Conservation (phyloP, 2,888 invertebrate genomes). For the Mythimna albipuncta region DNA sequence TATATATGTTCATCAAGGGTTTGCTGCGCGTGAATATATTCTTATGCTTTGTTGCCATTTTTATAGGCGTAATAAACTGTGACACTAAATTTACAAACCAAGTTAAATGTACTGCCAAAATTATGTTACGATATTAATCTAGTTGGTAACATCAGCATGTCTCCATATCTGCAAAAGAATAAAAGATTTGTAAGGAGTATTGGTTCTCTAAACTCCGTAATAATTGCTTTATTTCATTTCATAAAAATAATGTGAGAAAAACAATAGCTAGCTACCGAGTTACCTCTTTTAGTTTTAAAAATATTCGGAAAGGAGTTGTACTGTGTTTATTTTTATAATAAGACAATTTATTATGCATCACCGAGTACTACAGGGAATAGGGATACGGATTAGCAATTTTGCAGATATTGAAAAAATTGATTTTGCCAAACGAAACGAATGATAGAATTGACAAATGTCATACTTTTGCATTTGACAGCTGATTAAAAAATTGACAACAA, state of each 20-base stretch:
- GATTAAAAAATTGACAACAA: not conserved
- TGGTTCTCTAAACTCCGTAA: not conserved
- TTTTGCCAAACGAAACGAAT: conserved; percentile 23
- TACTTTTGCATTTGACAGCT: not conserved
- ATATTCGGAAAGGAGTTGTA: not conserved
- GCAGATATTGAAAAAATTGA: not conserved
- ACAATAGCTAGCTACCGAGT: too few relatives aligned
- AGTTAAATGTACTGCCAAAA: not conserved
- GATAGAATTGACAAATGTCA: not conserved
- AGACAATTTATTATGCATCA: conserved; percentile 6
- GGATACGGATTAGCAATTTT: not conserved
- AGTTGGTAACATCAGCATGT: not conserved
- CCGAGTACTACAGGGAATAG: not conserved
- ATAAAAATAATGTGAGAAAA: not conserved
- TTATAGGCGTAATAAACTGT: conserved; percentile 15
- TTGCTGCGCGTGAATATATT: conserved; percentile 87
- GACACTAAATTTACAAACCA: not conserved
- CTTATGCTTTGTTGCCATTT: conserved; percentile 84
- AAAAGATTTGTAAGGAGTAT: not conserved
- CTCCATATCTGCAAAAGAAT: not conserved
- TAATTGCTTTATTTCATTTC: not conserved
- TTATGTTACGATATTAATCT: conserved; percentile 3
- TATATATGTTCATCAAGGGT: conserved; percentile 87
- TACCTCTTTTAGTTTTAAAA: not conserved
- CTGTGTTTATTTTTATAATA: conserved; percentile 6